These are phyloP conservation scores for Emmelina monodactyla DNA, from an alignment of 2,888 invertebrate genomes.

Conservation along the genomic window DNA sequence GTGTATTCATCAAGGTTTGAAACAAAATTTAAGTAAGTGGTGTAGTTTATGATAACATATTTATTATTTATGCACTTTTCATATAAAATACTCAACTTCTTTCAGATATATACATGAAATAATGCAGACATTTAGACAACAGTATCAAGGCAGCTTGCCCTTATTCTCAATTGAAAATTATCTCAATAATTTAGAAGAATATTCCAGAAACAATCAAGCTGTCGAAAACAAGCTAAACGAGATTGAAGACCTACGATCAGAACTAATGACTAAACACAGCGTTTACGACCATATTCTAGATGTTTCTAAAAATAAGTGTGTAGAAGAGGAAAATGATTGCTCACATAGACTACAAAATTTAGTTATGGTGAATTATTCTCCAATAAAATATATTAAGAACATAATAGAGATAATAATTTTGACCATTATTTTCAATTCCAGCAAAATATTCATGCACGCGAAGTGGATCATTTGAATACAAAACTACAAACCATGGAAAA, in stretches of 20 bases:
- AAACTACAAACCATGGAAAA: conserved; percentile 34
- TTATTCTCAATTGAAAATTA: conserved; percentile 41
- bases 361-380: conserved; percentile 30
- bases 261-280: conserved; percentile 40
- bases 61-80: no score
- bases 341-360: conserved; percentile 38
- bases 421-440: conserved; percentile 20
- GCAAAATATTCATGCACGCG: conserved; percentile 34
- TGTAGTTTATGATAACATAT: no score
- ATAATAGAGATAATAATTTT: no score
- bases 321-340: conserved; percentile 33
- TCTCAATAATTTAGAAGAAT: conserved; percentile 34
- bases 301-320: conserved; percentile 34
- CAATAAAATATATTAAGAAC: no score
- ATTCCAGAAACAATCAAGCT: conserved; percentile 30
- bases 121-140: conserved; percentile 40
- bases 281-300: conserved; percentile 45
- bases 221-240: conserved; percentile 38
- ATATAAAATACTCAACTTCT: no score
- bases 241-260: conserved; percentile 40
- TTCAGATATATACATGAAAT: conserved; percentile 45
- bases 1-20: conserved; percentile 41
- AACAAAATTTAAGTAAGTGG: conserved; percentile 49
- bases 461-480: conserved; percentile 33
- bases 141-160: conserved; percentile 51